Percentiles rank a stretch among this genome's conserved stretches.
phyloP scores from a whole-genome alignment of 2,113 vertebrate genomes.

The Daubentonia madagascariensis region DNA sequence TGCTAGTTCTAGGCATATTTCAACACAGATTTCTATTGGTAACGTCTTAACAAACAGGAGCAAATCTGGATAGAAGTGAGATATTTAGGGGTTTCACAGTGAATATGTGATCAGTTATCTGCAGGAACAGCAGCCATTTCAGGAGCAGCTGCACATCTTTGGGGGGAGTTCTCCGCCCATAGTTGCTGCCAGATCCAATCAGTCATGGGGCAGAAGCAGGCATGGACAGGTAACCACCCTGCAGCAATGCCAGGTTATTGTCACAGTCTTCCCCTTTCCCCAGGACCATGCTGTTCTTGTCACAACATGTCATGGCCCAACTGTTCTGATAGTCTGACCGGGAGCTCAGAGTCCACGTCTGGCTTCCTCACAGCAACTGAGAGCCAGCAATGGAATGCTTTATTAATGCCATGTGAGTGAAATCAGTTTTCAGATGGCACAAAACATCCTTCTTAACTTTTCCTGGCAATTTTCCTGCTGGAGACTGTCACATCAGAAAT shows the following conservation, averaged over 20 bases:
- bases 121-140: too few relatives aligned
- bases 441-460: neutral
- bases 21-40: neutral
- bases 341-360: neutral
- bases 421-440: neutral
- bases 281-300: neutral
- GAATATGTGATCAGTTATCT: neutral
- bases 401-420: neutral
- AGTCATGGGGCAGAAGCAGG: neutral
- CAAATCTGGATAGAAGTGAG: neutral
- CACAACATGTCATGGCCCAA: neutral
- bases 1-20: neutral
- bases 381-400: neutral
- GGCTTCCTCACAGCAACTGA: neutral
- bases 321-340: neutral
- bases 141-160: neutral
- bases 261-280: neutral
- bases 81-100: neutral
- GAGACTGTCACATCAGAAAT: neutral
- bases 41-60: neutral
- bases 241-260: neutral
- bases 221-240: neutral
- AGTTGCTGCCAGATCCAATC: neutral
- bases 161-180: neutral
- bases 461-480: neutral